phyloP scores from a whole-genome alignment of 2,113 vertebrate species.

The Delphinus delphis region DNA sequence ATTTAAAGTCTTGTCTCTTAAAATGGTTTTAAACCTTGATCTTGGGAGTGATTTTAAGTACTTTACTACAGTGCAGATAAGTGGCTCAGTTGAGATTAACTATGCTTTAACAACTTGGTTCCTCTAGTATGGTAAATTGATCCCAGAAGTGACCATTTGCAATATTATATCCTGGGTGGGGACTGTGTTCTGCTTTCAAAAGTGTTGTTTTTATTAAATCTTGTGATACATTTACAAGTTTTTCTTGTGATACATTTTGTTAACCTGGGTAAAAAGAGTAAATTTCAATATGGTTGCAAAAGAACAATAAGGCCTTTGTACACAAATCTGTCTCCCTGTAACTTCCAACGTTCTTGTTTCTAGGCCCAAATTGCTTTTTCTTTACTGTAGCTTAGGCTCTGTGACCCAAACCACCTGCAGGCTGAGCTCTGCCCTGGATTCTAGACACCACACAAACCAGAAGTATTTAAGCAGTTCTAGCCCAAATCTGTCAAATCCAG shows the following conservation, averaged over 20 bases:
- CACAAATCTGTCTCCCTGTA: background rate
- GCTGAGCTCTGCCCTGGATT: background rate
- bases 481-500: slow-evolving; percentile 2
- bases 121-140: slow-evolving; percentile 73
- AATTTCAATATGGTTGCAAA: slow-evolving; percentile 76
- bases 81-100: slow-evolving; percentile 70
- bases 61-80: slow-evolving; percentile 75
- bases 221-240: slow-evolving; percentile 71
- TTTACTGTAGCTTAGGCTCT: background rate
- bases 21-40: slow-evolving; percentile 76
- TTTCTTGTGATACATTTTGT: slow-evolving; percentile 75
- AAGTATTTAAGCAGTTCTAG: background rate
- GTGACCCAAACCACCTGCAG: background rate
- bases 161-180: slow-evolving; percentile 71
- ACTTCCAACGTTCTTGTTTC: slow-evolving; percentile 9
- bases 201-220: slow-evolving; percentile 79
- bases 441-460: background rate
- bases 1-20: slow-evolving; percentile 67
- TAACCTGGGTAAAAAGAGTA: slow-evolving; percentile 78
- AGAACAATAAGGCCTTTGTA: background rate
- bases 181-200: slow-evolving; percentile 72
- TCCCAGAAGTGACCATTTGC: slow-evolving; percentile 72
- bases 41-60: slow-evolving; percentile 66
- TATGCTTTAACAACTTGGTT: slow-evolving; percentile 79
- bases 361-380: background rate